phyloP scores from a whole-genome alignment of 2,888 invertebrate species.

The Mythimna vitellina region DNA sequence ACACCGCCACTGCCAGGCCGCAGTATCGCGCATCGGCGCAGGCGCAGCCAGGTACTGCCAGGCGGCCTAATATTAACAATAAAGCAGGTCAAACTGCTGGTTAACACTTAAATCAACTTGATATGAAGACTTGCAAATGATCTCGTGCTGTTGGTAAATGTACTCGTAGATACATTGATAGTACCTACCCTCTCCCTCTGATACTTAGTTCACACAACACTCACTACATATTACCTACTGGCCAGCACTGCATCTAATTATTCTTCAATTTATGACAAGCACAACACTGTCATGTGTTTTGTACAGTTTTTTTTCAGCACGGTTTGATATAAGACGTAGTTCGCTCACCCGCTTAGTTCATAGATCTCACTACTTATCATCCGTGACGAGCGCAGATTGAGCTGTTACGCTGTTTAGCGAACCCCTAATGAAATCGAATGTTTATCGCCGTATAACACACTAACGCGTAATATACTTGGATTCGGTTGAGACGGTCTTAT shows the following conservation, averaged over 20 bases:
- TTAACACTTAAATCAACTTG: background rate
- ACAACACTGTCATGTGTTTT: background rate
- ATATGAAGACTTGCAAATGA: background rate
- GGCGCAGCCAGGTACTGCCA: conserved; percentile 19
- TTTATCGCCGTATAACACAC: background rate
- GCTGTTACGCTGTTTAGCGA: conserved; percentile 17
- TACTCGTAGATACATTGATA: background rate
- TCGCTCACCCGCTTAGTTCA: background rate
- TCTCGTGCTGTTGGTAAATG: too few relatives aligned
- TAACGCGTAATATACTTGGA: conserved; percentile 19
- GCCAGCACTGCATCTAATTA: too few relatives aligned
- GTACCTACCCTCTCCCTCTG: too few relatives aligned
- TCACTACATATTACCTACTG: background rate
- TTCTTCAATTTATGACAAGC: conserved; percentile 6
- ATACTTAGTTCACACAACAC: background rate
- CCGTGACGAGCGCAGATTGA: conserved; percentile 30
- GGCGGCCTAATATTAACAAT: conserved; percentile 38
- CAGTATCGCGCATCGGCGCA: conserved; percentile 61
- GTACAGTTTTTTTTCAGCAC: background rate
- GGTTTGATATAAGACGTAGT: background rate
- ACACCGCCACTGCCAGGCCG: conserved; percentile 63
- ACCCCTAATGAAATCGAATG: conserved; percentile 18
- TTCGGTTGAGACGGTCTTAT: conserved; percentile 25
- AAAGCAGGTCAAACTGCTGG: conserved; percentile 1
- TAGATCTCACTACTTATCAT: conserved; percentile 18